These are phyloP conservation scores for Electrona antarctica DNA, from an alignment of 2,113 vertebrate genomes.

Conservation along the genomic window DNA sequence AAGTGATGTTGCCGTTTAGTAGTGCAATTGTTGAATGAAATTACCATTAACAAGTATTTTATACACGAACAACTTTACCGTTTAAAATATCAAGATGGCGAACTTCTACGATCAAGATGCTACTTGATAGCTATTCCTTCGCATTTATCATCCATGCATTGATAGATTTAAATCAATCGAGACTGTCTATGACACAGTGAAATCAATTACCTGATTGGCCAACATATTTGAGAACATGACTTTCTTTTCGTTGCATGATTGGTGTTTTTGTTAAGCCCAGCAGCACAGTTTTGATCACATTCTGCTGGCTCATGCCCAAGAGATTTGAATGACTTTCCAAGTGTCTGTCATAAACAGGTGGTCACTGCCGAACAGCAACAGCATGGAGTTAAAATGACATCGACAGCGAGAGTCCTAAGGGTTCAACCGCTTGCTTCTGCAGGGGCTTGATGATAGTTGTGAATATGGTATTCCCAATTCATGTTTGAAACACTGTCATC, in stretches of 20 bases:
- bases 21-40: too few species aligned
- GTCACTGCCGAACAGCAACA: constrained; percentile 72
- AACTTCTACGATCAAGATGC: neutral
- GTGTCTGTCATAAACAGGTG: constrained; percentile 78
- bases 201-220: neutral
- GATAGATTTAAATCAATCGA: constrained; percentile 19
- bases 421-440: constrained; percentile 75
- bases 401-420: constrained; percentile 73
- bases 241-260: neutral
- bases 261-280: neutral
- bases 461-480: constrained; percentile 44
- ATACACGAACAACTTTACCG: too few species aligned
- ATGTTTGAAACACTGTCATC: constrained; percentile 50
- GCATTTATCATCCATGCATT: constrained; percentile 7
- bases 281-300: constrained; percentile 11
- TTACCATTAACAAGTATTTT: too few species aligned
- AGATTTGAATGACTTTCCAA: constrained; percentile 41
- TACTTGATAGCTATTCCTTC: too few species aligned
- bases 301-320: constrained; percentile 11
- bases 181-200: constrained; percentile 16
- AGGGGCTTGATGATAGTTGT: constrained; percentile 76
- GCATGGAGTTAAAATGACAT: constrained; percentile 80
- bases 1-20: neutral
- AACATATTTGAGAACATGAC: neutral
- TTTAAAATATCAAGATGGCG: constrained; percentile 5